Base-by-base conservation (phyloP, 2,888 invertebrate genomes). In the Minunthozetes semirufus region DNA sequence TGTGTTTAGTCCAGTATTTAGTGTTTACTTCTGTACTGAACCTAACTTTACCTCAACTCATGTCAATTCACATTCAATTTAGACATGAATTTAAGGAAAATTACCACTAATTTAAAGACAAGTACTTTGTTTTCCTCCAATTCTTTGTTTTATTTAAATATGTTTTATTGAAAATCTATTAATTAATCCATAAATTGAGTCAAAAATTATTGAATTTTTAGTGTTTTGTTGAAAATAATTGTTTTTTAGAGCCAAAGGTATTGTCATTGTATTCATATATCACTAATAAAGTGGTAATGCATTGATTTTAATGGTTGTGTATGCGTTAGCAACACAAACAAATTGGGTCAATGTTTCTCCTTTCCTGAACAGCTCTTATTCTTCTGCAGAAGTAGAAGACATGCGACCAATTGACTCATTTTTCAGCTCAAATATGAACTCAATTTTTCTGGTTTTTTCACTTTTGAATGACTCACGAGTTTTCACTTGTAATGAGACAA, bases 311-410 rank as follows among this genome's bases (percentile, higher is more conserved):
- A 48, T 3, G 15, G 3, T 9, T 19, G 4, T n/a, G 38, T 33
- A 42, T 68, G 68, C 68, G n/a, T 33, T 68, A 68, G 68, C 68
- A 68, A 61, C 61, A 61, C 29, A 61, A 25, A 61, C 61, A 68
- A 42, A 68, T 42, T 56, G 42, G 68, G 68, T 68, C 68, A 68
- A 68, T 68, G 68, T 33, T 33, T 68, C 38, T 42, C 19, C 68
- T 19, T 29, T 63, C 8, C 63, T 22, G 25, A 56, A 42, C 42
- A 42, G 42, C 22, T 56, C 56, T 56, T 56, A 56, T 56, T 56
- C 56, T 56, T 56, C 53, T 19, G 53, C 48, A 48, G 13, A 3
- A 48, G 53, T 56, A 25, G 50, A 56, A 56, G 56, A 56, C 56
- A 33, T 61, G 61, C 61, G 17, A 61, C 61, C 33, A 61, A 27